Conservation (phyloP, 2,113 vertebrate genomes). For the Maccullochella peelii region DNA sequence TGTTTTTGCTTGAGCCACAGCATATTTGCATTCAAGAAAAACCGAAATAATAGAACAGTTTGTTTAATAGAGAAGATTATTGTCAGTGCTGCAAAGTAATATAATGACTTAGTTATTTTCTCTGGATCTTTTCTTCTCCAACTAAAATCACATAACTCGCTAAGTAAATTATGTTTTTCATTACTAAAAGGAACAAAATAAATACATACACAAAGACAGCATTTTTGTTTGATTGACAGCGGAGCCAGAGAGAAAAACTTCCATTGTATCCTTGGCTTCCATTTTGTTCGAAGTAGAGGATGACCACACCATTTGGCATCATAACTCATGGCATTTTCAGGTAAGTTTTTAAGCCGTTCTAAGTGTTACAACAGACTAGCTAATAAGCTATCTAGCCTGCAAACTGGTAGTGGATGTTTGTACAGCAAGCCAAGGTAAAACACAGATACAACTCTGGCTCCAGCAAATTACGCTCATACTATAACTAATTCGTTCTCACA, state of each 20-base stretch:
- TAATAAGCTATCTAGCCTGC: not conserved
- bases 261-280: too few species aligned
- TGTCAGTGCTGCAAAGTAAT: not conserved
- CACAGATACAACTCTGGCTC: not conserved
- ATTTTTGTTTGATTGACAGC: not conserved
- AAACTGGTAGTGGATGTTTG: not conserved
- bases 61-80: slow-evolving; percentile 15
- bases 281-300: not conserved
- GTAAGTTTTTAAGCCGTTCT: not conserved
- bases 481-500: not conserved
- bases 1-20: slow-evolving; percentile 26
- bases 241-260: not conserved
- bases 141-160: not conserved
- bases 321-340: not conserved
- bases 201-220: not conserved
- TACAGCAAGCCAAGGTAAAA: not conserved
- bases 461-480: not conserved
- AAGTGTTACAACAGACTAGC: not conserved
- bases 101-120: not conserved
- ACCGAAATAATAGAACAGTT: slow-evolving; percentile 9
- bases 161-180: not conserved
- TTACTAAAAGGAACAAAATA: not conserved
- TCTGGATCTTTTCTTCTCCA: not conserved
- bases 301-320: not conserved
- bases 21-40: slow-evolving; percentile 6